A percentile compares a stretch with the other conserved stretches of the same genome.
Evolutionary conservation across 1,140 invertebrate genomes (phyloP).

Genomic region (Neodiprion pinetum): DNA sequence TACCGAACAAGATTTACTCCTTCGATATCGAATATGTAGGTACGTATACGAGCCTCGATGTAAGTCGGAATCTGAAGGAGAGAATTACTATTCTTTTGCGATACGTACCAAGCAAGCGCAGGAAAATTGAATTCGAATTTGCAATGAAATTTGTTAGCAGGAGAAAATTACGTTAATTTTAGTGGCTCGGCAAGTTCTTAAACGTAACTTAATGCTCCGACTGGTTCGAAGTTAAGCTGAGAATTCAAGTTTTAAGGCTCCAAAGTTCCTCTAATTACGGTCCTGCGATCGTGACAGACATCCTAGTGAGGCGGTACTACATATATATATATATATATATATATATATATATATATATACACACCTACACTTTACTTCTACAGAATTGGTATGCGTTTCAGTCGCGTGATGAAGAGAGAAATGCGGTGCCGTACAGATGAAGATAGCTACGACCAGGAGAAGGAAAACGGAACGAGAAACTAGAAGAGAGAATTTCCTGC

Average conservation of each 20-base stretch:
- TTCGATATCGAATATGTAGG: no score
- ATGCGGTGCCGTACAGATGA: no score
- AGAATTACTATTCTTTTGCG: no score
- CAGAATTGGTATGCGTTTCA: conserved; percentile 17
- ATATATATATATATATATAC: no score
- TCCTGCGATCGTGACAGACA: conserved; percentile 30
- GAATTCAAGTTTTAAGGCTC: conserved; percentile 43
- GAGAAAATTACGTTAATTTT: conserved; percentile 25
- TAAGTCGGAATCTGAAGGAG: no score
- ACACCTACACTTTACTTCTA: not conserved
- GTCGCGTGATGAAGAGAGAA: no score
- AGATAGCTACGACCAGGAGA: not conserved
- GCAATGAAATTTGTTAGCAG: not conserved
- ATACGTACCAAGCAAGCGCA: no score
- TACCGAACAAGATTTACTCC: no score
- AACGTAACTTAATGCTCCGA: conserved; percentile 35
- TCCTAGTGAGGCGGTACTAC: not conserved
- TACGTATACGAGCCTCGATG: no score
- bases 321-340: no score
- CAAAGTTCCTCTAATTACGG: conserved; percentile 43
- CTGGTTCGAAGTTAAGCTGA: conserved; percentile 13
- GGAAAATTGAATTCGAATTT: not conserved
- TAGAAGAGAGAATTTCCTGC: no score
- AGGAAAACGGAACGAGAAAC: no score
- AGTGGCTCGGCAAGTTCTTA: conserved; percentile 35